These are phyloP conservation scores for Halictus rubicundus DNA, from an alignment of 1,140 invertebrate species.

Conservation along the genomic window DNA sequence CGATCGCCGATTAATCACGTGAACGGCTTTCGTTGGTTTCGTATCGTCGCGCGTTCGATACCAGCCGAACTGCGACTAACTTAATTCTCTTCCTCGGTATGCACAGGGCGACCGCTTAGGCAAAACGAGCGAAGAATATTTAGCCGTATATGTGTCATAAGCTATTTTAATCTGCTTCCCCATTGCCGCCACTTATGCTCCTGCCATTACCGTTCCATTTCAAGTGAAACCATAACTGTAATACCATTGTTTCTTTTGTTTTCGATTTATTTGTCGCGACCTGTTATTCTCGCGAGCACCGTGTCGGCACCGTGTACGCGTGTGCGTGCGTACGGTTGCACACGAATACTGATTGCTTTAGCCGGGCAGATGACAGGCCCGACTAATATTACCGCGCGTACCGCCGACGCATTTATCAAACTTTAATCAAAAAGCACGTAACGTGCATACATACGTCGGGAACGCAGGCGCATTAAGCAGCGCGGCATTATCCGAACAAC, in stretches of 20 bases:
- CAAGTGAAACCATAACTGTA: background rate
- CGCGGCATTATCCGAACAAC: slow-evolving; percentile 32
- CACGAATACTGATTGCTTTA: background rate
- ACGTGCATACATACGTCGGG: background rate
- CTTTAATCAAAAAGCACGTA: background rate
- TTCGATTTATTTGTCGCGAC: background rate
- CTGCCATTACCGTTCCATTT: background rate
- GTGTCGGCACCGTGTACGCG: too few species aligned
- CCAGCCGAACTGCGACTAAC: background rate
- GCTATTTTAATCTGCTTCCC: slow-evolving; percentile 45
- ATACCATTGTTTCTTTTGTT: background rate
- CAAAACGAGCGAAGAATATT: slow-evolving; percentile 42
- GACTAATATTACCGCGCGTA: background rate
- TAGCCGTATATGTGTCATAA: slow-evolving; percentile 44
- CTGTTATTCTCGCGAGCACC: background rate
- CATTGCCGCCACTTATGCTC: background rate
- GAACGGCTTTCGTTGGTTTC: slow-evolving; percentile 13
- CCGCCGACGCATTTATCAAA: background rate
- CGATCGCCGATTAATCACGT: slow-evolving; percentile 34
- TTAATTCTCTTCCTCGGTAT: slow-evolving; percentile 17
- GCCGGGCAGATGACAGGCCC: slow-evolving; percentile 1
- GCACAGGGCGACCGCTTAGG: slow-evolving; percentile 12
- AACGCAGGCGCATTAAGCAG: slow-evolving; percentile 50
- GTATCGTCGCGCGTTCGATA: slow-evolving; percentile 2
- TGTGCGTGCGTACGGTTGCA: background rate